phyloP scores from a whole-genome alignment of 2,888 invertebrate genomes.

The Papilio protenor region DNA sequence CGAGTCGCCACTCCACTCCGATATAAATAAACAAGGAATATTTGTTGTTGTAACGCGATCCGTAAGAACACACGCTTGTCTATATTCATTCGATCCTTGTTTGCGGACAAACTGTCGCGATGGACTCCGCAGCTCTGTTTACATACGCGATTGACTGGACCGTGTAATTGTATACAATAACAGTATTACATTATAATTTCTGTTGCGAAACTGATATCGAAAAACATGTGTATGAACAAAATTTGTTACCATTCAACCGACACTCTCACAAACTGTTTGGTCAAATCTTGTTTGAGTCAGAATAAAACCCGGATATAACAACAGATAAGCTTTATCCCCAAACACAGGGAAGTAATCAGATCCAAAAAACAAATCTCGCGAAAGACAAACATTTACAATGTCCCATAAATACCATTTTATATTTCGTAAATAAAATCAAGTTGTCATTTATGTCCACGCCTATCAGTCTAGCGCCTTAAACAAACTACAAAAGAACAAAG shows the following conservation, averaged over 20 bases:
- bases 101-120: constrained; percentile 79
- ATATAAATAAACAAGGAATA: constrained; percentile 69
- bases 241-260: not conserved
- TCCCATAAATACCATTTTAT: not conserved
- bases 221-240: not conserved
- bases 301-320: not conserved
- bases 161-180: constrained; percentile 71
- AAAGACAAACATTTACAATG: not conserved
- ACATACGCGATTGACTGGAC: constrained; percentile 60
- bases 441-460: not conserved
- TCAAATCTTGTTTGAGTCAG: not conserved
- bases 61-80: constrained; percentile 75
- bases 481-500: not conserved
- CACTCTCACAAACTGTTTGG: not conserved
- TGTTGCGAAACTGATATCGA: constrained; percentile 7
- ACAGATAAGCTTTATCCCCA: not conserved
- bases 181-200: constrained; percentile 40
- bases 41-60: constrained; percentile 80
- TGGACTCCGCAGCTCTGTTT: constrained; percentile 76
- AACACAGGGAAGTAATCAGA: not conserved
- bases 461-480: not conserved
- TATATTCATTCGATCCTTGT: constrained; percentile 80
- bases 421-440: not conserved
- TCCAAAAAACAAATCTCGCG: not conserved
- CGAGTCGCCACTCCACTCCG: constrained; percentile 54